Conservation (phyloP, 2,113 vertebrate species). For the Oryzias javanicus region DNA sequence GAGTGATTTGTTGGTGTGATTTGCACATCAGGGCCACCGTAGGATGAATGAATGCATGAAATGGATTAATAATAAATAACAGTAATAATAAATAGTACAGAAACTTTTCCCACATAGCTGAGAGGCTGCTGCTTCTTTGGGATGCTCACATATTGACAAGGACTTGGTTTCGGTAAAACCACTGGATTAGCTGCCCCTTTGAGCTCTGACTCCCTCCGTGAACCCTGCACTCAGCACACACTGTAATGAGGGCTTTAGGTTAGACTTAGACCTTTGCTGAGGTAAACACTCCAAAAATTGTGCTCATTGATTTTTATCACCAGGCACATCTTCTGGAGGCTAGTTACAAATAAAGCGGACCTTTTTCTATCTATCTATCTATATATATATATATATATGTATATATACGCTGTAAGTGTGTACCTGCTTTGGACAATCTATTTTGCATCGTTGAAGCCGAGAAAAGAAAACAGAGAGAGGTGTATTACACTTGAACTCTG, state of each 20-base stretch:
- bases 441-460: constrained; percentile 37
- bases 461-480: constrained; percentile 29
- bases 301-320: constrained; percentile 63
- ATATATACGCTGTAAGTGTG: too few relatives aligned
- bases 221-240: constrained; percentile 59
- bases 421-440: constrained; percentile 22
- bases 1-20: too few relatives aligned
- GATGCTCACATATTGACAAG: constrained; percentile 68
- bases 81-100: too few relatives aligned
- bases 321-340: constrained; percentile 21
- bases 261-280: constrained; percentile 57
- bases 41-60: too few relatives aligned
- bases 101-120: constrained; percentile 39
- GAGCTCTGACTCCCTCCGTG: constrained; percentile 53
- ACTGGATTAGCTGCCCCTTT: constrained; percentile 69
- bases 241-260: constrained; percentile 67
- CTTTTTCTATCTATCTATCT: constrained; percentile 26
- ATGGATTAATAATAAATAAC: too few relatives aligned
- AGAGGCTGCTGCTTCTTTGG: constrained; percentile 58
- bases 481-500: constrained; percentile 4
- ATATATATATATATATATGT: constrained; percentile 35
- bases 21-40: too few relatives aligned
- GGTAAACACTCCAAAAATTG: constrained; percentile 61
- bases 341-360: constrained; percentile 33
- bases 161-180: constrained; percentile 72